Conservation (phyloP, 1,140 invertebrate genomes). For the Thrips palmi region DNA sequence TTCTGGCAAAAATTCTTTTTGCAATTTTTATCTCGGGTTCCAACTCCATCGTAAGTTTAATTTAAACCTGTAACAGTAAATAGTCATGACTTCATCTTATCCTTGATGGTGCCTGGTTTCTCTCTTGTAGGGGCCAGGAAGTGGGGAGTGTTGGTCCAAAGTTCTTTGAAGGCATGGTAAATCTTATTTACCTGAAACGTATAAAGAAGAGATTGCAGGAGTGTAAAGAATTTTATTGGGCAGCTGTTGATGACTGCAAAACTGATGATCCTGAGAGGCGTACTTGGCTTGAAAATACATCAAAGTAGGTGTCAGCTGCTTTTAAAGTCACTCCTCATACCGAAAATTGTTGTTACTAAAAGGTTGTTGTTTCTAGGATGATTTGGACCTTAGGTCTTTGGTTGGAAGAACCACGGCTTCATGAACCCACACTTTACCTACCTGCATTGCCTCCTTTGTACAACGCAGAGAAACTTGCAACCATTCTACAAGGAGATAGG, state of each 20-base stretch:
- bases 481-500: constrained; percentile 31
- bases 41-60: constrained; percentile 15
- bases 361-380: constrained; percentile 24
- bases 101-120: neutral
- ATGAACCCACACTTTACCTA: constrained; percentile 46
- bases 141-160: constrained; percentile 46
- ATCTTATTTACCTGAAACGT: constrained; percentile 48
- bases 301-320: constrained; percentile 12
- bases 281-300: constrained; percentile 10
- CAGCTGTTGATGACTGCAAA: constrained; percentile 20
- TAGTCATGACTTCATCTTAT: neutral
- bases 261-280: constrained; percentile 10
- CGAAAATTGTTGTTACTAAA: constrained; percentile 4
- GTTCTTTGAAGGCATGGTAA: constrained; percentile 55
- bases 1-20: constrained; percentile 67
- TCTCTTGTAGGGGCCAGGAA: constrained; percentile 20
- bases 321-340: constrained; percentile 1
- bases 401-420: constrained; percentile 58
- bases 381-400: constrained; percentile 50
- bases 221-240: constrained; percentile 37
- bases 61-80: neutral
- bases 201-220: constrained; percentile 51
- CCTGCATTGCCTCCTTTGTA: constrained; percentile 53
- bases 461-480: constrained; percentile 32
- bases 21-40: constrained; percentile 45